A percentile compares a stretch with the other conserved stretches of the same genome.
Conservation (phyloP, 2,113 vertebrate genomes). For the Caranx ignobilis region DNA sequence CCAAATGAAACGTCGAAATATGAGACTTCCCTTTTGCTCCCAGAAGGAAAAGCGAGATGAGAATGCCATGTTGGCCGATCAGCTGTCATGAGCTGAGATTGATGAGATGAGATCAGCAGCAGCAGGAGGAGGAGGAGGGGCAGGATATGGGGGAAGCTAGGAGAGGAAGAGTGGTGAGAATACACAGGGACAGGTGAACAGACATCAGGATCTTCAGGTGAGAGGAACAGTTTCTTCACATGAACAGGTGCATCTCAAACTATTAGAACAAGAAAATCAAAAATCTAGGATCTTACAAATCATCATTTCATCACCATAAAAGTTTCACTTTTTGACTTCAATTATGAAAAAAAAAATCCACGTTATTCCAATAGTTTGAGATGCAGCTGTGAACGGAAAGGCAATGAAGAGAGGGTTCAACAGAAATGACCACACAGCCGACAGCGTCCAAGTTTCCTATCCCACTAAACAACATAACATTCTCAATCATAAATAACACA, state of each 20-base stretch:
- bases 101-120: conserved; percentile 54
- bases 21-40: conserved; percentile 98
- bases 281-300: too few relatives aligned
- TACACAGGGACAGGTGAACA: conserved; percentile 47
- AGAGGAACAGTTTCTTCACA: not conserved
- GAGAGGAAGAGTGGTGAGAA: conserved; percentile 46
- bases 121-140: conserved; percentile 23
- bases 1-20: conserved; percentile 61
- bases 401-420: too few relatives aligned
- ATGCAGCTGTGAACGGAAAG: too few relatives aligned
- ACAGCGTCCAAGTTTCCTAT: too few relatives aligned
- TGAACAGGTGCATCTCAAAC: not conserved
- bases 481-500: not conserved
- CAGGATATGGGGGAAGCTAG: conserved; percentile 49
- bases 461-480: too few relatives aligned
- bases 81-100: conserved; percentile 83
- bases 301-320: too few relatives aligned
- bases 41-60: conserved; percentile 99
- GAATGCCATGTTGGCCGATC: conserved; percentile 90
- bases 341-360: too few relatives aligned
- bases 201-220: not conserved
- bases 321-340: too few relatives aligned
- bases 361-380: too few relatives aligned
- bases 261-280: too few relatives aligned
- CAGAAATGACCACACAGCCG: too few relatives aligned